Conservation (phyloP, 2,888 invertebrate genomes). For the Pemphredon lugubris region DNA sequence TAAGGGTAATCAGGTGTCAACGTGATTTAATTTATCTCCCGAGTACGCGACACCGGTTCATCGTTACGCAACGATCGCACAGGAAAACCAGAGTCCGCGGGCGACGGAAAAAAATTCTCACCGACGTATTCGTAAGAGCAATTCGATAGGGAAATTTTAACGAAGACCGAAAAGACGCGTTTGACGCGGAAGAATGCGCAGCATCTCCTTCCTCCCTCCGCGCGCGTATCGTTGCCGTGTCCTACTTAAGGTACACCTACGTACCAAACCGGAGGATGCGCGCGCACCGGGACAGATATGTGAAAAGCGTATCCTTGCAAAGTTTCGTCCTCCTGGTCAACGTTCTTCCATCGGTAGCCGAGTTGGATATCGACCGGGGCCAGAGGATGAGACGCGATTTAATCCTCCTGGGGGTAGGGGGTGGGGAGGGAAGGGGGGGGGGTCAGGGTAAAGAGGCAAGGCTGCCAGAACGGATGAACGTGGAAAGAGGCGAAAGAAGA, state of each 20-base stretch:
- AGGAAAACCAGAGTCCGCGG: neutral
- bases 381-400: slow-evolving; percentile 64
- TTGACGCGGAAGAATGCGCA: slow-evolving; percentile 5
- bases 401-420: slow-evolving; percentile 56
- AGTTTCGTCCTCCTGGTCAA: slow-evolving; percentile 68
- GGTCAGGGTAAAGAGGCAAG: slow-evolving; percentile 17
- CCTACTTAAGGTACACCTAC: slow-evolving; percentile 14
- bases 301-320: slow-evolving; percentile 56
- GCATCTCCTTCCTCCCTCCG: slow-evolving; percentile 14
- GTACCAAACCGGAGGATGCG: slow-evolving; percentile 38
- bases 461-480: slow-evolving; percentile 22
- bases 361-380: slow-evolving; percentile 70
- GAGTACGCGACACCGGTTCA: slow-evolving; percentile 3
- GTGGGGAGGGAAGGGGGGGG: slow-evolving; percentile 19
- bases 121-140: too few relatives aligned
- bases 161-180: neutral
- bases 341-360: slow-evolving; percentile 66
- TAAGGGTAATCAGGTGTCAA: slow-evolving; percentile 11
- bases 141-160: too few relatives aligned
- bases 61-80: slow-evolving; percentile 10
- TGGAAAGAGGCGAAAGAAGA: slow-evolving; percentile 15
- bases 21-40: slow-evolving; percentile 21
- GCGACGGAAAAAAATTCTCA: too few relatives aligned
- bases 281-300: slow-evolving; percentile 51
- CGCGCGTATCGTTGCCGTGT: neutral